Conservation (phyloP, 2,888 invertebrate species). For the Eucera pruinosa region DNA sequence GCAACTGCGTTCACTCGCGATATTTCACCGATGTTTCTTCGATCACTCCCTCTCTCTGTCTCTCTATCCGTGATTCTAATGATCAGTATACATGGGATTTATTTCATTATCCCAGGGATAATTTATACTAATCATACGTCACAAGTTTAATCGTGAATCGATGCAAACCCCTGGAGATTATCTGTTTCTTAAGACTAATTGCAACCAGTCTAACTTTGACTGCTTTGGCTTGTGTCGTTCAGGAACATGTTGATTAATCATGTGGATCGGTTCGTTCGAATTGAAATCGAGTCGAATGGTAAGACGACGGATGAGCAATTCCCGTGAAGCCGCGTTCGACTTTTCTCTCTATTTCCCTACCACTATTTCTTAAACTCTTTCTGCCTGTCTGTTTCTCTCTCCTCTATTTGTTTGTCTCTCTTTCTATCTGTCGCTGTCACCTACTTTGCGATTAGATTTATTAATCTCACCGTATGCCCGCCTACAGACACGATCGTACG, state of each 20-base stretch:
- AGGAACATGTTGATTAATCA: not conserved
- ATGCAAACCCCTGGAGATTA: not conserved
- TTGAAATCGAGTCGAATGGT: conserved; percentile 7
- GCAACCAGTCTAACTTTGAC: not conserved
- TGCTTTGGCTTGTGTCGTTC: not conserved
- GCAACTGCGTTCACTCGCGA: conserved; percentile 24
- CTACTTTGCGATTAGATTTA: conserved; percentile 26
- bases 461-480: conserved; percentile 32
- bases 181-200: too few species aligned
- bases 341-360: conserved; percentile 20
- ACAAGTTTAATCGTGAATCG: not conserved
- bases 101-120: too few species aligned
- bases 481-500: conserved; percentile 44
- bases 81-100: too few species aligned
- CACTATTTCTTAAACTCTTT: not conserved
- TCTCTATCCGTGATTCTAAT: not conserved
- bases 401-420: conserved; percentile 17
- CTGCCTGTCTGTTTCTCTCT: conserved; percentile 2
- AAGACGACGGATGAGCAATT: conserved; percentile 24
- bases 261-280: conserved; percentile 16
- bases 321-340: conserved; percentile 24
- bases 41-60: not conserved
- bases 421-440: conserved; percentile 2
- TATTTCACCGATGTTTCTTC: conserved; percentile 7
- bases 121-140: not conserved